Base-by-base conservation (phyloP, 2,888 invertebrate genomes). In the Platycheirus rosarum region DNA sequence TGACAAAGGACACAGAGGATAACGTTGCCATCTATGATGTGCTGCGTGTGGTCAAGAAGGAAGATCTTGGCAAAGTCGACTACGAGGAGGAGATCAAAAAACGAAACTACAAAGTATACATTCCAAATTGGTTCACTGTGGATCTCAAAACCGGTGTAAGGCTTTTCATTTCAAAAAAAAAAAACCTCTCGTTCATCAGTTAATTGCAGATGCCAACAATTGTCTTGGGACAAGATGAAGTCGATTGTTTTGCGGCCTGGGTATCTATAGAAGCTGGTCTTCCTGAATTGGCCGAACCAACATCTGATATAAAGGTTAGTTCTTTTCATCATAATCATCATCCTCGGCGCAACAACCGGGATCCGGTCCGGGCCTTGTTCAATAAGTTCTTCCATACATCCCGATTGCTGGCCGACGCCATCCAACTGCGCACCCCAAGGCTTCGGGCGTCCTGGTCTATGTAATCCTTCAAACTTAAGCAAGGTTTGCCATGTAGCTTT, bases 41-140 rank as follows among this genome's bases (percentile, higher is more conserved):
- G 0, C 91, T 99, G 73, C 96, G 96, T 90, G 96, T 96, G 76
- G 91, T 91, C 71, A 98, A 97, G 92, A 93, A 97, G 6, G 96
- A 98, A 91, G 97, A 98, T 89, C 93, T 98, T 75, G 98, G 98
- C 0, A 93, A 94, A 87, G 94, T 97, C 1, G 96, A 98, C 89
- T 97, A 96, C 90, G 97, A 99, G 84, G 96, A 97, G 87, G 97
- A 98, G 91, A 93, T 97, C 0, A 97, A 98, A 89, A 96, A 96
- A 88, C 92, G 96, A 80, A 96, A 96, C 87, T 97, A 97, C 91
- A 95, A 95, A 93, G 95, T 99, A 60, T 98, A 96, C 89, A 98
- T 99, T 87, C 99, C 99, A 26, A 98, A 97, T 91, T 99, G 99
- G 99, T 99, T 99, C 90, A 97, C 97, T 85, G 98, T 99, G 48